Conservation (phyloP, 1,140 invertebrate species). For the Philotrypesis tridentata region DNA sequence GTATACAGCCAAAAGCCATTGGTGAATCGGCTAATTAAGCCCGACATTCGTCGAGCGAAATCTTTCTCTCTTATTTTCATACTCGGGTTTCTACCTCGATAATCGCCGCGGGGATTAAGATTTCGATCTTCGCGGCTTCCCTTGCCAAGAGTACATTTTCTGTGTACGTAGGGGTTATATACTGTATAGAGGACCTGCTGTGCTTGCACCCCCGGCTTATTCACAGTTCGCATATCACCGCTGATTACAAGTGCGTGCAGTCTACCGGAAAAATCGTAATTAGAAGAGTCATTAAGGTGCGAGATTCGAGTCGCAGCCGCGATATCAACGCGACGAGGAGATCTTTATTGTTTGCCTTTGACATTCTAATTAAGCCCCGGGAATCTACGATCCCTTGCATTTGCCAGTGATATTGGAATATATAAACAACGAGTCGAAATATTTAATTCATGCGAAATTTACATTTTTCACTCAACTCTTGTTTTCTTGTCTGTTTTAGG, state of each 20-base stretch:
- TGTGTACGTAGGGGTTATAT: not conserved
- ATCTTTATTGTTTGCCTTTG: too few relatives aligned
- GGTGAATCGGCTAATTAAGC: too few relatives aligned
- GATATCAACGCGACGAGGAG: too few relatives aligned
- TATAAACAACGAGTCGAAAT: not conserved
- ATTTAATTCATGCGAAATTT: too few relatives aligned
- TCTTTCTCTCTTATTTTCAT: too few relatives aligned
- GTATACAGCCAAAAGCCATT: too few relatives aligned
- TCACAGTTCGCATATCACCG: not conserved
- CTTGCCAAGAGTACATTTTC: too few relatives aligned
- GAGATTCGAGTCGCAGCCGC: not conserved
- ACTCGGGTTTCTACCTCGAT: not conserved
- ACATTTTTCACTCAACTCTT: too few relatives aligned
- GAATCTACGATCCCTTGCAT: too few relatives aligned
- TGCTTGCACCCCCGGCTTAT: not conserved
- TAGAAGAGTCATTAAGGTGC: conserved; percentile 17
- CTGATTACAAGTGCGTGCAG: not conserved
- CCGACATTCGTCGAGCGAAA: not conserved
- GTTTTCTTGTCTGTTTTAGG: conserved; percentile 25
- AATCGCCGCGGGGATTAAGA: conserved; percentile 12
- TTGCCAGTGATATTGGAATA: too few relatives aligned
- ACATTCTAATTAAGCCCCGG: too few relatives aligned
- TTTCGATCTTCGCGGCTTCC: conserved; percentile 14
- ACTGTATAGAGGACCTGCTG: not conserved
- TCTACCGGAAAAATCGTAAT: not conserved